phyloP scores from a whole-genome alignment of 2,888 invertebrate genomes.

The Chirona hameri region DNA sequence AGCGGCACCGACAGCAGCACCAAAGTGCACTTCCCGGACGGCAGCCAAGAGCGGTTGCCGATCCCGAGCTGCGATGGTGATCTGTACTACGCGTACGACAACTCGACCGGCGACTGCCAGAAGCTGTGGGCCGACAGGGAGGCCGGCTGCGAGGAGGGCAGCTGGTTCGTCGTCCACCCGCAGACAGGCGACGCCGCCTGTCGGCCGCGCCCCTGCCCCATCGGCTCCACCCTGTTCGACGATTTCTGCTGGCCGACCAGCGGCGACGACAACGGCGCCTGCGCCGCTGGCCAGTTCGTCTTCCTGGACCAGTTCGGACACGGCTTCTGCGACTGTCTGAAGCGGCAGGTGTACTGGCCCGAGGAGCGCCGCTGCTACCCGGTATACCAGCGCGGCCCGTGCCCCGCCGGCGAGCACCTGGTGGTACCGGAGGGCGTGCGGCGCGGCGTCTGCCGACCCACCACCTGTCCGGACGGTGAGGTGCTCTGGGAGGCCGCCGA shows the following conservation, averaged over 20 bases:
- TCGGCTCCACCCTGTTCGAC: background rate
- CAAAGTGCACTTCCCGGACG: too few relatives aligned
- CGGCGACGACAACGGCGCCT: background rate
- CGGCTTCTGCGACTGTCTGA: background rate
- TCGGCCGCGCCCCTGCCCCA: background rate
- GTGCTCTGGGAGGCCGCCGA: background rate
- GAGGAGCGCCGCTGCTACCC: background rate
- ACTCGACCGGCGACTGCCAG: slow-evolving; percentile 1
- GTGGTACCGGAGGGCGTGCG: background rate
- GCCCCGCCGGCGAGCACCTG: background rate
- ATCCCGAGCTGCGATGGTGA: background rate
- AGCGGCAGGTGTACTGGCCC: background rate
- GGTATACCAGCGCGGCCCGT: background rate
- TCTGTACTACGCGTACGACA: background rate
- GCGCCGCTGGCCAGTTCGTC: background rate
- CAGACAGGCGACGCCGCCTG: background rate
- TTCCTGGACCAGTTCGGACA: background rate
- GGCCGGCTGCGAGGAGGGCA: background rate
- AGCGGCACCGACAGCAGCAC: too few relatives aligned
- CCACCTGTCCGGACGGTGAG: background rate
- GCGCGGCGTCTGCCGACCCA: background rate
- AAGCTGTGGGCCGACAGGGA: background rate
- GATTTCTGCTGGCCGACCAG: too few relatives aligned
- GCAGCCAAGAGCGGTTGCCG: background rate
- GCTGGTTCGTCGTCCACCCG: background rate